Conservation (phyloP, 2,888 invertebrate species). For the Chelonus formosanus region DNA sequence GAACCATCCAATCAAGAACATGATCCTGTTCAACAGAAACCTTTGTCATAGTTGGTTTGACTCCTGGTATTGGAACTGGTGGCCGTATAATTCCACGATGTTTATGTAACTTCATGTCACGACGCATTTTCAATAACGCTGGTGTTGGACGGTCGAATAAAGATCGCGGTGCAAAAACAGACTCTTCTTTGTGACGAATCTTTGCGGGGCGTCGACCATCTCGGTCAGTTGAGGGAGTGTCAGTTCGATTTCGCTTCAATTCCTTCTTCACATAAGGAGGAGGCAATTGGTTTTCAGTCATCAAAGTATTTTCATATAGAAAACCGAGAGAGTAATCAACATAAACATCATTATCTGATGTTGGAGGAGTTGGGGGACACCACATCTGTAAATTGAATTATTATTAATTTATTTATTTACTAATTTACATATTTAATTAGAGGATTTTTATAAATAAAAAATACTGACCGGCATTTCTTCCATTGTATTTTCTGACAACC, state of each 20-base stretch:
- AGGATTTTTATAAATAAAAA: neutral
- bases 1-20: conserved; percentile 87
- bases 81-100: conserved; percentile 71
- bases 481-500: conserved; percentile 77
- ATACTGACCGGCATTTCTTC: conserved; percentile 85
- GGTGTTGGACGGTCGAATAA: conserved; percentile 83
- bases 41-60: conserved; percentile 68
- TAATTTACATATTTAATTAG: neutral
- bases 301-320: conserved; percentile 80
- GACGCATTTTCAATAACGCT: conserved; percentile 77
- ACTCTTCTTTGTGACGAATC: conserved; percentile 75
- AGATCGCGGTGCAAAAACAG: conserved; percentile 80
- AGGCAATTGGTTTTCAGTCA: conserved; percentile 83
- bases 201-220: conserved; percentile 71
- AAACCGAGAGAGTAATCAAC: conserved; percentile 85
- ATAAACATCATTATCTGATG: conserved; percentile 91
- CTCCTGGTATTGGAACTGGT: conserved; percentile 66
- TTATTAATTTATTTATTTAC: conserved; percentile 3
- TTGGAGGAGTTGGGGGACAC: conserved; percentile 96
- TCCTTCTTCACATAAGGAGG: conserved; percentile 83
- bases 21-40: conserved; percentile 70
- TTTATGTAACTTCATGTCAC: conserved; percentile 81
- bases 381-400: conserved; percentile 76
- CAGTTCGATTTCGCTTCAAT: conserved; percentile 75
- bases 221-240: conserved; percentile 60